phyloP scores from a whole-genome alignment of 1,140 invertebrate genomes.

The Meteorus sp. region DNA sequence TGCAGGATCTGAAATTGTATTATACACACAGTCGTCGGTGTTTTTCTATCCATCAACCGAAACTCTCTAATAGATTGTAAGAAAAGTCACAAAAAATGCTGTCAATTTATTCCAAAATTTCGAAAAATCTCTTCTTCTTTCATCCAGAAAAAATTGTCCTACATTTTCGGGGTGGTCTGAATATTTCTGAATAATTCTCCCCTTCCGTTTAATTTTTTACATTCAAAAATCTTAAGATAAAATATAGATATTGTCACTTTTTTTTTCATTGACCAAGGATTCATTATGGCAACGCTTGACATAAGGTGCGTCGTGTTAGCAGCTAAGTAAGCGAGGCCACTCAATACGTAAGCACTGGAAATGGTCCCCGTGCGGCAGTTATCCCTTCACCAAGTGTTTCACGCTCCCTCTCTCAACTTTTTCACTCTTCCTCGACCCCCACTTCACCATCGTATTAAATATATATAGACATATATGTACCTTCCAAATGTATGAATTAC shows the following conservation, averaged over 20 bases:
- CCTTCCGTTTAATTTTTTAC: too few species aligned
- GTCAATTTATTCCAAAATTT: not conserved
- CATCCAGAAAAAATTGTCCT: too few species aligned
- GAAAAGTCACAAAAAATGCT: too few species aligned
- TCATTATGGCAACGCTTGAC: slow-evolving; percentile 12
- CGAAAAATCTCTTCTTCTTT: not conserved
- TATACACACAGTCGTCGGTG: too few species aligned
- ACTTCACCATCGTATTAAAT: not conserved
- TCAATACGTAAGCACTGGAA: slow-evolving; percentile 38
- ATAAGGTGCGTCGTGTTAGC: slow-evolving; percentile 42
- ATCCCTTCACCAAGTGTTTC: slow-evolving; percentile 28
- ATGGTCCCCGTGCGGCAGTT: slow-evolving; percentile 49
- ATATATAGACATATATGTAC: slow-evolving; percentile 3
- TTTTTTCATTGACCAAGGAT: not conserved
- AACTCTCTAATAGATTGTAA: too few species aligned
- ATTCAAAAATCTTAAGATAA: not conserved
- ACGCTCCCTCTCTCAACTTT: slow-evolving; percentile 11
- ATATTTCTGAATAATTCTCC: too few species aligned
- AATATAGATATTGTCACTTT: not conserved
- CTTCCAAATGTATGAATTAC: slow-evolving; percentile 41
- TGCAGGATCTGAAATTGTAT: slow-evolving; percentile 30
- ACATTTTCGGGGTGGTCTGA: too few species aligned
- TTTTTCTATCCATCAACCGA: too few species aligned
- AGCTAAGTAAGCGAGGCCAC: slow-evolving; percentile 41
- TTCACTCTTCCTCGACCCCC: slow-evolving; percentile 21